phyloP scores from a whole-genome alignment of 2,113 vertebrate genomes.

The Phalacrocorax carbo region DNA sequence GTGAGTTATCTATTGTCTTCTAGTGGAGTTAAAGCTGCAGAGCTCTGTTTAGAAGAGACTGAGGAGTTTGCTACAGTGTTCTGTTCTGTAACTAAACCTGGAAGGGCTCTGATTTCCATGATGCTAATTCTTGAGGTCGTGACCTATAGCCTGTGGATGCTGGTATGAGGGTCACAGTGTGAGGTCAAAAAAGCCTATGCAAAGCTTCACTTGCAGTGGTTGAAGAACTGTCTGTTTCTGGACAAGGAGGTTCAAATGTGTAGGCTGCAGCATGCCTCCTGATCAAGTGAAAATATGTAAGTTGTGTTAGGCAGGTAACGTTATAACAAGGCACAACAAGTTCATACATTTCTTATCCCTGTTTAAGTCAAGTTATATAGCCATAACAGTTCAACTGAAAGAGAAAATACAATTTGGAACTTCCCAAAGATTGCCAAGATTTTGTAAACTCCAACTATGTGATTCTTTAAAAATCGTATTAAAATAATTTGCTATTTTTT shows the following conservation, averaged over 20 bases:
- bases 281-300: slow-evolving; percentile 53
- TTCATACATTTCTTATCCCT: neutral
- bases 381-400: neutral
- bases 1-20: slow-evolving; percentile 48
- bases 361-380: neutral
- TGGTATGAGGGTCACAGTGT: slow-evolving; percentile 68
- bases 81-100: slow-evolving; percentile 64
- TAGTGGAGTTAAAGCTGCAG: slow-evolving; percentile 15
- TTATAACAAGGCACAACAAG: slow-evolving; percentile 41
- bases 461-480: neutral
- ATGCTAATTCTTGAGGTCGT: slow-evolving; percentile 73
- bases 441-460: neutral
- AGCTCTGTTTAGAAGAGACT: slow-evolving; percentile 21
- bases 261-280: neutral
- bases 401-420: neutral
- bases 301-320: slow-evolving; percentile 10
- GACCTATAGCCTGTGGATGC: slow-evolving; percentile 69
- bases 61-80: slow-evolving; percentile 47
- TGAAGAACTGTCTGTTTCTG: slow-evolving; percentile 34
- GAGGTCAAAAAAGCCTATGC: slow-evolving; percentile 67
- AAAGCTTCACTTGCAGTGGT: slow-evolving; percentile 2
- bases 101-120: slow-evolving; percentile 58
- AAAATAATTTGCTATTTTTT: neutral
- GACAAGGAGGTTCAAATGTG: slow-evolving; percentile 8
- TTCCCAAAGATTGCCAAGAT: neutral